Evolutionary conservation across 2,797 vertebrate species (phyloP).

Genomic region (Passerculus sandwichensis): DNA sequence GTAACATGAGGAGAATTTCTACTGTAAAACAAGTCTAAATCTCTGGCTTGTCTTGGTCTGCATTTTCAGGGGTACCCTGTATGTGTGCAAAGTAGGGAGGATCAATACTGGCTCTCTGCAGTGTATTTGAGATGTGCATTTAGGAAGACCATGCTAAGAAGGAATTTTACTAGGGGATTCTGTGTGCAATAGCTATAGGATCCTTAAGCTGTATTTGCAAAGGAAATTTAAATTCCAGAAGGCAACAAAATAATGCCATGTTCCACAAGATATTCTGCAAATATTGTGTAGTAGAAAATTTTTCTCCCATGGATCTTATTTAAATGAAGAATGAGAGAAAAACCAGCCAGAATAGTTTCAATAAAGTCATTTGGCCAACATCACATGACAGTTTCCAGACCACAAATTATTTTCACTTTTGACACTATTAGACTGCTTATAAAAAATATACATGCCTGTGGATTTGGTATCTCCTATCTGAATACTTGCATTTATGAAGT

Average conservation of each 20-base stretch:
- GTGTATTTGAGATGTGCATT: neutral
- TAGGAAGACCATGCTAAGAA: neutral
- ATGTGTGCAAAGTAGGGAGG: rapidly evolving
- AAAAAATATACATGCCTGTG: neutral
- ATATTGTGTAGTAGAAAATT: rapidly evolving
- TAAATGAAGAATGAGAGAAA: neutral
- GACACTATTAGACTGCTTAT: neutral
- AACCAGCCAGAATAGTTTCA: neutral
- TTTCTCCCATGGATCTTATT: neutral
- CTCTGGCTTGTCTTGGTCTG: neutral
- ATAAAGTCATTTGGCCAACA: neutral
- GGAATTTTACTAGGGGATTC: neutral
- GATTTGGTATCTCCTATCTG: neutral
- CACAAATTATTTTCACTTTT: neutral
- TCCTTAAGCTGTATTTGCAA: neutral
- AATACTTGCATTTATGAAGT: neutral
- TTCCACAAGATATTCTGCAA: neutral
- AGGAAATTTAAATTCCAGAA: neutral
- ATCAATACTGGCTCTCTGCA: neutral
- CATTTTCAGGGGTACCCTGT: neutral
- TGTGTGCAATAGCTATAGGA: neutral
- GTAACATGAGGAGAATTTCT: neutral
- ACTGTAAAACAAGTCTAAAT: neutral
- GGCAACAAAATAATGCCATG: neutral
- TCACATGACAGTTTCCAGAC: neutral